These are phyloP conservation scores for Leptopilina clavipes DNA, from an alignment of 1,140 invertebrate species.

Conservation along the genomic window DNA sequence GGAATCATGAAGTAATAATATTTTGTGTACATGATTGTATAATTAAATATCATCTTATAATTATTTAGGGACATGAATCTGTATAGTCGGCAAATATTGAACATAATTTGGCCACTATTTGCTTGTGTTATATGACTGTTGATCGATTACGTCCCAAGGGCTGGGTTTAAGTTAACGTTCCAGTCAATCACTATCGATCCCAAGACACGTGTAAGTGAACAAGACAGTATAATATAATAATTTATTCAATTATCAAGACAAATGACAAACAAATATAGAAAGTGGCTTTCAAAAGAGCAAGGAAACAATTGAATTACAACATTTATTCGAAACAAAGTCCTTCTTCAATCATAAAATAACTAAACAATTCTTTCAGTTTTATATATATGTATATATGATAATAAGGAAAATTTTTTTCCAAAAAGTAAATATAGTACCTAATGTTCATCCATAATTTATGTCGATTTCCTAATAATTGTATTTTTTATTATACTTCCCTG, in stretches of 20 bases:
- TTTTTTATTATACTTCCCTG: no score
- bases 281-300: no score
- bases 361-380: no score
- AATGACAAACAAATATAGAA: neutral
- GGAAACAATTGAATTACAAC: no score
- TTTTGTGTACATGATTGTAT: no score
- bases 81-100: neutral
- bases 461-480: no score
- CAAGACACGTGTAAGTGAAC: slow-evolving; percentile 5
- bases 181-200: slow-evolving; percentile 8
- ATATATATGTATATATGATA: no score
- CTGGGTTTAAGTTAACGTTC: neutral
- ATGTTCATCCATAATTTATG: no score
- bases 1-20: no score
- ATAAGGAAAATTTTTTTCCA: no score
- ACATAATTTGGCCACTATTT: slow-evolving; percentile 1
- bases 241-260: neutral
- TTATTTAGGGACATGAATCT: neutral
- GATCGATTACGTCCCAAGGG: neutral
- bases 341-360: neutral
- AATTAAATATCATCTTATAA: neutral
- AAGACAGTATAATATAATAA: neutral
- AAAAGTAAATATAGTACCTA: no score
- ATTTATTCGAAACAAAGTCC: no score
- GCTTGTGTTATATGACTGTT: neutral